phyloP scores from a whole-genome alignment of 2,888 invertebrate genomes.

The Sesia apiformis region DNA sequence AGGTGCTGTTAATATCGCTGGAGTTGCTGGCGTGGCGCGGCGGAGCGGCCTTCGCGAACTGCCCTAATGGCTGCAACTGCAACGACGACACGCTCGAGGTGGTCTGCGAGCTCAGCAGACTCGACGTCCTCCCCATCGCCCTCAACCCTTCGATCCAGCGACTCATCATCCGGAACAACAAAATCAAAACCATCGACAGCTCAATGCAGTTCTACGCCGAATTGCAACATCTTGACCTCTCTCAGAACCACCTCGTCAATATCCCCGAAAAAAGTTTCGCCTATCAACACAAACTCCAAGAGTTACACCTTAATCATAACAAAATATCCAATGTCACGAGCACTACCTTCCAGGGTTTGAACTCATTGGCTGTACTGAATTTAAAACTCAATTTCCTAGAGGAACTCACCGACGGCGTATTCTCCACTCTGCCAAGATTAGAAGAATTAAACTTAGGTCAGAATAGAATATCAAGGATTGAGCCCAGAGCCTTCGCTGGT shows the following conservation, averaged over 20 bases:
- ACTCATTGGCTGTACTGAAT: slow-evolving; percentile 85
- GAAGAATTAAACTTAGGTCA: slow-evolving; percentile 91
- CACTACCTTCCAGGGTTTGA: slow-evolving; percentile 85
- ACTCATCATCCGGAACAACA: slow-evolving; percentile 87
- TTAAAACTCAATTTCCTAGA: slow-evolving; percentile 87
- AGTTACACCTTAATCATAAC: slow-evolving; percentile 88
- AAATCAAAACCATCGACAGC: slow-evolving; percentile 90
- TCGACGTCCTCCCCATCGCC: slow-evolving; percentile 92
- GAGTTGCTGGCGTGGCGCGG: slow-evolving; percentile 49
- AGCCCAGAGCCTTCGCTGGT: slow-evolving; percentile 84
- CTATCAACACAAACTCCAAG: slow-evolving; percentile 86
- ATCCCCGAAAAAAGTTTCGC: slow-evolving; percentile 86
- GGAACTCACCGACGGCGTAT: slow-evolving; percentile 83
- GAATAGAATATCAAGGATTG: slow-evolving; percentile 87
- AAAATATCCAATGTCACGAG: slow-evolving; percentile 87
- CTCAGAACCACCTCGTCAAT: slow-evolving; percentile 87
- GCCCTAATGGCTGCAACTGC: slow-evolving; percentile 91
- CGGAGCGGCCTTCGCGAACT: slow-evolving; percentile 80
- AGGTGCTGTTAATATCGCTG: slow-evolving; percentile 54
- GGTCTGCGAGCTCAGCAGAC: slow-evolving; percentile 87
- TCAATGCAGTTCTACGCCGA: slow-evolving; percentile 92
- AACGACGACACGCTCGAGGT: slow-evolving; percentile 92
- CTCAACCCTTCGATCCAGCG: slow-evolving; percentile 92
- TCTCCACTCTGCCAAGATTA: slow-evolving; percentile 82
- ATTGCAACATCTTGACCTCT: slow-evolving; percentile 88